Base-by-base conservation (phyloP, 1,140 invertebrate species). In the Sycophaga agraensis region DNA sequence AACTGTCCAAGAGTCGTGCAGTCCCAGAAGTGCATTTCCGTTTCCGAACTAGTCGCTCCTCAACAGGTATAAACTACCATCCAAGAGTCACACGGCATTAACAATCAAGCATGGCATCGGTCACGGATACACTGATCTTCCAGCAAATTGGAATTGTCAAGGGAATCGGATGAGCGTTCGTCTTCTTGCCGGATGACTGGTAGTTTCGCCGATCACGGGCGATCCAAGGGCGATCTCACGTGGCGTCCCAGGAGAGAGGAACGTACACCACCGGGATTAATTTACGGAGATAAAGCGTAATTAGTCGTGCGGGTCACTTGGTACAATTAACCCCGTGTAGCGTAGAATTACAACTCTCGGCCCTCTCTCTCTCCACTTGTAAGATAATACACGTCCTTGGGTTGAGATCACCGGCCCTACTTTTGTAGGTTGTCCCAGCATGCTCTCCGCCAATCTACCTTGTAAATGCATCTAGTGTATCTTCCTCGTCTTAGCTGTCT, bases 201-300 rank as follows among this genome's bases (percentile, higher is more conserved):
- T 64, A 66, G 67, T 68, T 71, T 70, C 66, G 66, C 67, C 57
- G 57, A 66, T 64, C 66, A 43, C 61, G 55, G 14, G 50, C 40
- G 12, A n/a, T 19, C 8, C 26, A 17, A 14, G 9, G 5, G 8
- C 12, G n/a, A n/a, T n/a, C n/a, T n/a, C n/a, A n/a, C n/a, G n/a
- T n/a, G n/a, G n/a, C n/a, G n/a, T n/a, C 17, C 39, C 17, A n/a
- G 17, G 17, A 17, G 39, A 42, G n/a, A 24, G 16, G 4, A 16
- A 19, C 66, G 65, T 57, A 59, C 65, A 56, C 66, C 50, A 16
- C 12, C 53, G 66, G 71, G 70, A 75, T 75, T 75, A 75, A 75
- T 75, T 75, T 70, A 73, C 71, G 59, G 65, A 75, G 70, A 73
- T 75, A 75, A 75, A 73, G 70, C 69, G 69, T 68, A 73, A 75